Evolutionary conservation across 92 coral and sea anemone genomes (phyloP).

Genomic region (Meandrina meandrites): DNA sequence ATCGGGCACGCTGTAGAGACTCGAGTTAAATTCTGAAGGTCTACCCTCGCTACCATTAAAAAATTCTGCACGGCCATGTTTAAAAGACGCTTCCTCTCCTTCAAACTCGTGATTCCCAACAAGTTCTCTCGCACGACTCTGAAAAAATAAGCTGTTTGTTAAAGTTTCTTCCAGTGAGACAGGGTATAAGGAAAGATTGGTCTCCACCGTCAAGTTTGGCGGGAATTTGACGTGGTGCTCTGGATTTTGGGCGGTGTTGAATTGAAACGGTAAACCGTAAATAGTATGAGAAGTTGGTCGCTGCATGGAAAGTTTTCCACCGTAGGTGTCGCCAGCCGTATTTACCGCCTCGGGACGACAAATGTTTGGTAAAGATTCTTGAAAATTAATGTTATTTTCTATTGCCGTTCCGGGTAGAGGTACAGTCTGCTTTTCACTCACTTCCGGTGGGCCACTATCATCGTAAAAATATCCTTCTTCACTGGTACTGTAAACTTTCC

Average conservation of each 20-base stretch:
- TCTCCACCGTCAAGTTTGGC: background rate
- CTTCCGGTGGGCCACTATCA: background rate
- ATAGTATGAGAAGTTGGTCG: background rate
- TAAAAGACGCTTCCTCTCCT: background rate
- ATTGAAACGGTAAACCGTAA: background rate
- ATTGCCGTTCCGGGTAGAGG: background rate
- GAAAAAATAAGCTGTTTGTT: background rate
- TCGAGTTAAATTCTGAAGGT: background rate
- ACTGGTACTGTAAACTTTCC: background rate
- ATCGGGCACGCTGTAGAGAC: background rate
- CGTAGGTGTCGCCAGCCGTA: background rate
- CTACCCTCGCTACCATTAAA: background rate
- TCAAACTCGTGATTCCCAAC: background rate
- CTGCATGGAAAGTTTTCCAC: background rate
- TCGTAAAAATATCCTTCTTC: background rate
- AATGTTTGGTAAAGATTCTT: background rate
- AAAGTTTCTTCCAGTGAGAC: background rate
- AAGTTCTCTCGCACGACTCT: background rate
- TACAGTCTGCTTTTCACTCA: background rate
- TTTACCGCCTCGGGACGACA: slow-evolving; percentile 1
- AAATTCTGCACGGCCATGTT: background rate
- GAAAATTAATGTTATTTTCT: slow-evolving; percentile 3
- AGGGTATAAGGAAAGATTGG: background rate
- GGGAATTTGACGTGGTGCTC: background rate
- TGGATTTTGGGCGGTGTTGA: background rate